Conservation (phyloP, 2,113 vertebrate genomes). For the Carassius auratus region DNA sequence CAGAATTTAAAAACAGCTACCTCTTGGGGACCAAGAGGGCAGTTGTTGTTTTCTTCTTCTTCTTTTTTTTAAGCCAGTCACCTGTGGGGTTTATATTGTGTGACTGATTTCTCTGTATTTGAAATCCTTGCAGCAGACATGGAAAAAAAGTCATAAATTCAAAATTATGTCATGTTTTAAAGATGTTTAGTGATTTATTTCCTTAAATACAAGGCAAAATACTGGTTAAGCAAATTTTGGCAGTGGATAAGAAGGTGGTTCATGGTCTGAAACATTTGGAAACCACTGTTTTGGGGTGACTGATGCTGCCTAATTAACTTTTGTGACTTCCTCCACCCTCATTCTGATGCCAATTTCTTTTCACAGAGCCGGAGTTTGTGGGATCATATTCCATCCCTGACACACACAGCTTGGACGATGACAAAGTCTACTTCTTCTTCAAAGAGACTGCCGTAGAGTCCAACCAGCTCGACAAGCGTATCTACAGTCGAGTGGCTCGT, state of each 20-base stretch:
- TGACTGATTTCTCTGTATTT: background rate
- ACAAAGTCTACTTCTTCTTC: constrained; percentile 89
- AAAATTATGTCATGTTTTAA: background rate
- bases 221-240: background rate
- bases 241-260: background rate
- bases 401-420: constrained; percentile 81
- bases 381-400: constrained; percentile 81
- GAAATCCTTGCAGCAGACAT: background rate
- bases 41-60: background rate
- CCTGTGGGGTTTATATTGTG: background rate
- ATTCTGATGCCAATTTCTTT: background rate
- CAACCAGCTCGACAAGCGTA: constrained; percentile 78
- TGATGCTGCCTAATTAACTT: constrained; percentile 6
- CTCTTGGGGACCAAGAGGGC: background rate
- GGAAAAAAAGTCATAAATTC: background rate
- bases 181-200: background rate
- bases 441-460: constrained; percentile 80
- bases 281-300: background rate
- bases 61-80: background rate
- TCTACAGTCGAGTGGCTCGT: constrained; percentile 83
- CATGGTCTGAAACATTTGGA: background rate
- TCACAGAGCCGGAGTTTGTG: constrained; percentile 80
- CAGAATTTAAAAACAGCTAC: background rate
- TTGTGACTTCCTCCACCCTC: background rate
- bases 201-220: background rate